Evolutionary conservation across 2,113 vertebrate species (phyloP).

Genomic region (Sturnus vulgaris): DNA sequence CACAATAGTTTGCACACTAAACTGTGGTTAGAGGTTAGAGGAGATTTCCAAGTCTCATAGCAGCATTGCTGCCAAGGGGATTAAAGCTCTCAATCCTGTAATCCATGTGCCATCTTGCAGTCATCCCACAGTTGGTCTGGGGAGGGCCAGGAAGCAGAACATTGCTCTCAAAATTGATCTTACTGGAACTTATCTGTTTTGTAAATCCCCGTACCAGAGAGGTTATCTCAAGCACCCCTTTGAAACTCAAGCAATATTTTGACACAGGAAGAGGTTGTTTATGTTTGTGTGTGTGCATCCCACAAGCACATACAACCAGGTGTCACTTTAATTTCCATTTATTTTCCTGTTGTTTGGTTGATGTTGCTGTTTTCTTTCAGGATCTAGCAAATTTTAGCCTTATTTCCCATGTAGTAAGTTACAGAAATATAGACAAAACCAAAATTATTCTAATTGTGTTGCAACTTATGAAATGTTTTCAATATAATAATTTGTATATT

Average conservation of each 20-base stretch:
- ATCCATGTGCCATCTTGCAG: not conserved
- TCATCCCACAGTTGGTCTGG: not conserved
- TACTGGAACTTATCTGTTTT: not conserved
- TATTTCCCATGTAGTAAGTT: not conserved
- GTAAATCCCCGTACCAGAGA: not conserved
- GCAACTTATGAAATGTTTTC: not conserved
- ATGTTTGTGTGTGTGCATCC: rapidly evolving
- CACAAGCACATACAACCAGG: not conserved
- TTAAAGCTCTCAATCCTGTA: not conserved
- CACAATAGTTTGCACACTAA: constrained; percentile 37
- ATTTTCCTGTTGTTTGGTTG: not conserved
- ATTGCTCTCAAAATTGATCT: not conserved
- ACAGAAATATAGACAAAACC: not conserved
- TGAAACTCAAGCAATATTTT: not conserved
- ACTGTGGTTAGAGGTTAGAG: constrained; percentile 25
- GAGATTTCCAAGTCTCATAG: constrained; percentile 31
- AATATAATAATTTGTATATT: not conserved
- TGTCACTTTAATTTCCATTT: not conserved
- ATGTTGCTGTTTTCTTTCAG: not conserved
- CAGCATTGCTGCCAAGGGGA: constrained; percentile 6
- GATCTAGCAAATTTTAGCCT: not conserved
- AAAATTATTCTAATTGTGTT: not conserved
- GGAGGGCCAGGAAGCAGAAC: not conserved
- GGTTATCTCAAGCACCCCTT: not conserved
- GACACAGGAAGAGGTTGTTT: not conserved